Evolutionary conservation across 2,113 vertebrate genomes (phyloP), one percentile per base, ranked within the genome.

Genomic region (Piprites chloris): DNA sequence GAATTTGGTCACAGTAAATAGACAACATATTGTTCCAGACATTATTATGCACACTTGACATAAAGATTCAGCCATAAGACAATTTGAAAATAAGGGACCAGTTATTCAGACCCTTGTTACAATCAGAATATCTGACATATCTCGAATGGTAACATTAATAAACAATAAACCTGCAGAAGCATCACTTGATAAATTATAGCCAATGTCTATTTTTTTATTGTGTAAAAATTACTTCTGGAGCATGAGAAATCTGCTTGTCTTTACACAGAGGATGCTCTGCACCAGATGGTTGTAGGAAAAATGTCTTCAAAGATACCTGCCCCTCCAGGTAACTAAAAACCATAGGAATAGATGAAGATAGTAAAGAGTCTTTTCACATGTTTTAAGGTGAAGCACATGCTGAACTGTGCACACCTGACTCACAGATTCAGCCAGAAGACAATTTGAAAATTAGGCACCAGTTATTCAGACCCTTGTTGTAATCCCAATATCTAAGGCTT

Each of bases 301-400:
- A 84, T 1, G 6, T 10, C 32, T 55, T 42, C 52, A 55, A 59
- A 49, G 35, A 18, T 8, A 15, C 10, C 61, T 23, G 50, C 33
- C n/a, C 47, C 49, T 22, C n/a, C 79, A 86, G 32, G 72, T 75
- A 72, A 67, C 33, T 33, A 73, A 87, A 92, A 94, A 63, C 49
- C 17, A 0, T 7, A 55, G 33, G 59, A 79, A 55, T 33, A 21
- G 46, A 19, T 2, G 3, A 66, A 56, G 76, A 66, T 0, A 33
- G 20, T 6, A 58, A 62, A 52, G 50, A 46, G 59, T 6, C 6
- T 86, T 87, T 76, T 55, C 72, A 12, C 19, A 1, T 16, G 24
- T 63, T 90, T 91, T 90, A 55, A 90, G 68, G 85, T 78, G 67
- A 81, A 49, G 80, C 37, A 46, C 32, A 41, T 0, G 3, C 15